phyloP scores from a whole-genome alignment of 2,113 vertebrate species.

The Xyrauchen texanus region DNA sequence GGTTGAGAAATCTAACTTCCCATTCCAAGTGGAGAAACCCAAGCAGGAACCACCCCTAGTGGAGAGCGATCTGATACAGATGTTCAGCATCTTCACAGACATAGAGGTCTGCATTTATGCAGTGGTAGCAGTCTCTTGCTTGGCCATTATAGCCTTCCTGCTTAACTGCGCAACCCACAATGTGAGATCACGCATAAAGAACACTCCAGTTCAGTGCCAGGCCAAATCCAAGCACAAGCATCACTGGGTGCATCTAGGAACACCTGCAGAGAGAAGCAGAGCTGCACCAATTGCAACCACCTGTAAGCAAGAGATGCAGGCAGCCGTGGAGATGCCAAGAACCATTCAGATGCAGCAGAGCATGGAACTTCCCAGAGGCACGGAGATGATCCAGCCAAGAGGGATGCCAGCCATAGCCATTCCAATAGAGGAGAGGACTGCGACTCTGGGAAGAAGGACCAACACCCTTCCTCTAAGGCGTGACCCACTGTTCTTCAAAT shows the following conservation, averaged over 20 bases:
- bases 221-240: conserved; percentile 82
- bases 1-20: conserved; percentile 73
- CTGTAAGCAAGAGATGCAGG: conserved; percentile 66
- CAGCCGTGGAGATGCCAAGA: conserved; percentile 33
- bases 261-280: conserved; percentile 65
- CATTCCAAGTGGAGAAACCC: conserved; percentile 71
- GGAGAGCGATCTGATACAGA: conserved; percentile 73
- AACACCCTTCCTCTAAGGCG: conserved; percentile 59
- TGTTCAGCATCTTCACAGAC: conserved; percentile 78
- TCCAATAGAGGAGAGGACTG: conserved; percentile 77
- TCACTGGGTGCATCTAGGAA: conserved; percentile 88
- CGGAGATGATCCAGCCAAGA: conserved; percentile 11
- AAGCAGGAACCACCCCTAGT: conserved; percentile 58
- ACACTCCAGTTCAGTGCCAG: conserved; percentile 77
- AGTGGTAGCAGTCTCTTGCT: conserved; percentile 83
- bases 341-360: conserved; percentile 44
- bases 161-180: conserved; percentile 87
- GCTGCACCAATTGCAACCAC: conserved; percentile 70
- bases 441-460: conserved; percentile 70
- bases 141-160: conserved; percentile 87
- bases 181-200: conserved; percentile 79
- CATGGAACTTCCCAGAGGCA: conserved; percentile 55
- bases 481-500: conserved; percentile 60
- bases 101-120: conserved; percentile 92
- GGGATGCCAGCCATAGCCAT: conserved; percentile 27